Conservation (phyloP, 2,113 vertebrate species). For the Mus musculus region DNA sequence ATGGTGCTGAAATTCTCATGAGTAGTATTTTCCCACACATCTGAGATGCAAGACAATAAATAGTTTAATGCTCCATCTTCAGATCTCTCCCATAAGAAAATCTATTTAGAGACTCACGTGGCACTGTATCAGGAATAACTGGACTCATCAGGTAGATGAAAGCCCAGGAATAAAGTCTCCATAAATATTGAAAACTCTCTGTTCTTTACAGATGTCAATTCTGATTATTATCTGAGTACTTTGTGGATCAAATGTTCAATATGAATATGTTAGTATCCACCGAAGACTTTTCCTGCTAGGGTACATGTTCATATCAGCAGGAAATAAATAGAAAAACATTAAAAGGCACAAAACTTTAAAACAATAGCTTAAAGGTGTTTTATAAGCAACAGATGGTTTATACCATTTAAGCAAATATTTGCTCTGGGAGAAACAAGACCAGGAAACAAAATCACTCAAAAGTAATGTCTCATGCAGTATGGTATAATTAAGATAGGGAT, state of each 20-base stretch:
- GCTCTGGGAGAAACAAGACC: conserved; percentile 79
- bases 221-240: conserved; percentile 85
- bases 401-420: conserved; percentile 80
- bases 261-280: conserved; percentile 85
- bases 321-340: conserved; percentile 88
- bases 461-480: conserved; percentile 80
- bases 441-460: conserved; percentile 72
- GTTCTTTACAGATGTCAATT: conserved; percentile 84
- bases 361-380: conserved; percentile 89
- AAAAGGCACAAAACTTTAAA: conserved; percentile 88
- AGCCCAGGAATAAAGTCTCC: conserved; percentile 82
- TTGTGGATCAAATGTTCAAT: conserved; percentile 85
- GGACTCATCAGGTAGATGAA: conserved; percentile 75
- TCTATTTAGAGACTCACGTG: conserved; percentile 64
- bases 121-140: neutral
- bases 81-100: conserved; percentile 69
- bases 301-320: conserved; percentile 86
- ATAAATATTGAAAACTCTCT: conserved; percentile 88
- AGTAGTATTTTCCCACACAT: conserved; percentile 56
- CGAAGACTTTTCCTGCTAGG: conserved; percentile 87
- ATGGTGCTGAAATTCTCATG: conserved; percentile 43
- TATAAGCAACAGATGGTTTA: conserved; percentile 88
- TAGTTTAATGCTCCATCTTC: conserved; percentile 29
- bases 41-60: conserved; percentile 72
- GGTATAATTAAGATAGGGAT: conserved; percentile 81